Conservation (phyloP, 2,888 invertebrate genomes). For the Steromphala cineraria region DNA sequence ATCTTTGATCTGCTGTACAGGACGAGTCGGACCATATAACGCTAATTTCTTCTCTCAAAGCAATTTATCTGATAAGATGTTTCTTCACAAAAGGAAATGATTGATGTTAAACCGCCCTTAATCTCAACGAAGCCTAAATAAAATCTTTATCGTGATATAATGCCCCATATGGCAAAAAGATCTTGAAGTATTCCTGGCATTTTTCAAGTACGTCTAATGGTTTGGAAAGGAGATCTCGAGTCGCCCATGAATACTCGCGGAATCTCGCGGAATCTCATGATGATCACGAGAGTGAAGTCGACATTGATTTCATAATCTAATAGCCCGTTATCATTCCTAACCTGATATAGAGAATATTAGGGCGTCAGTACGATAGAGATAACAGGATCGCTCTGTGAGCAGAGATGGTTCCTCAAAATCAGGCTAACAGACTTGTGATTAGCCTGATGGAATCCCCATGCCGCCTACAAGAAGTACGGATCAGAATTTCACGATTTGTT, state of each 20-base stretch:
- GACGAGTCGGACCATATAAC: too few species aligned
- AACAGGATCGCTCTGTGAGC: not conserved
- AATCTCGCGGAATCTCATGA: not conserved
- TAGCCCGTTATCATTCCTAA: constrained; percentile 17
- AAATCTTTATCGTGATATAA: constrained; percentile 14
- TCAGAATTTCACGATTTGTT: too few species aligned
- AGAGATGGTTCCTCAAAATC: too few species aligned
- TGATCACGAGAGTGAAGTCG: too few species aligned
- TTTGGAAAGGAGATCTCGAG: not conserved
- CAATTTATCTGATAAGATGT: not conserved
- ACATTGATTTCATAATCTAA: constrained; percentile 16
- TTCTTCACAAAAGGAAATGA: not conserved
- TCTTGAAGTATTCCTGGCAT: not conserved
- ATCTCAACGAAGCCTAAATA: constrained; percentile 15
- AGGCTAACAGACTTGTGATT: too few species aligned
- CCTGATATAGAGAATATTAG: not conserved
- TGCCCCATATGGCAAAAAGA: constrained; percentile 8
- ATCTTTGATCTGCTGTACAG: too few species aligned
- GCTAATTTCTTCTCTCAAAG: too few species aligned
- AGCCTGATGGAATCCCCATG: too few species aligned
- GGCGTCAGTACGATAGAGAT: not conserved
- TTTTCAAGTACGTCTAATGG: not conserved
- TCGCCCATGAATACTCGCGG: not conserved
- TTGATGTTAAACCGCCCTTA: constrained; percentile 1
- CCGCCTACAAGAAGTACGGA: too few species aligned